Evolutionary conservation across 2,888 invertebrate species (phyloP), one percentile per base, ranked within the genome.

Genomic region (Xanthorhoe designata): DNA sequence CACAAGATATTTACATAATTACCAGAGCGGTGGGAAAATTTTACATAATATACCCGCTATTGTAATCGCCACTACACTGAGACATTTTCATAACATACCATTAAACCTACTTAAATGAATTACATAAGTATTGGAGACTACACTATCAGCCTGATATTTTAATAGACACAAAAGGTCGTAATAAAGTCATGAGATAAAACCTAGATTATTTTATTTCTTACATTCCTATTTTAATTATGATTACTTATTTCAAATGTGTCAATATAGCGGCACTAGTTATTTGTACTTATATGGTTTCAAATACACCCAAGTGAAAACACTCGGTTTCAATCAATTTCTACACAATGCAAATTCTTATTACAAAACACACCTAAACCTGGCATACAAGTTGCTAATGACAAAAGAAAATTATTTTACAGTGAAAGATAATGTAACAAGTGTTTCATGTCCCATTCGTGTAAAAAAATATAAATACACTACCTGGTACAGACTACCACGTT

Each of bases 401-500:
- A 72, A 73, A 73, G 75, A 78, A 77, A 78, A 79, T 78, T 77
- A 80, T 75, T 81, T 80, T 86, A 88, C 82, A 87, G 91, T 91
- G 91, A 87, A 87, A 85, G 90, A 91, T 90, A n/a, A 91, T 90
- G 90, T 91, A 92, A 92, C 91, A 83, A 91, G 91, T 90, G 92
- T 89, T 78, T 74, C 76, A 79, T 77, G 91, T 88, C 77, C 76
- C 76, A 79, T 78, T 78, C 71, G 71, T 78, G 77, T 81, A 83
- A 79, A 84, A 24, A 80, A 58, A 69, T 65, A 64, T 86, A 86
- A 87, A 87, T 86, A 86, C 87, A 87, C 79, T 80, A 82, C 84
- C 87, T 85, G 85, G 87, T 87, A 87, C 85, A 76, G 78, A 85
- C 82, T 81, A 80, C 82, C 78, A 78, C 80, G 66, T 75, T 73